Conservation (phyloP, 2,113 vertebrate species). For the Urocynchramus pylzowi region DNA sequence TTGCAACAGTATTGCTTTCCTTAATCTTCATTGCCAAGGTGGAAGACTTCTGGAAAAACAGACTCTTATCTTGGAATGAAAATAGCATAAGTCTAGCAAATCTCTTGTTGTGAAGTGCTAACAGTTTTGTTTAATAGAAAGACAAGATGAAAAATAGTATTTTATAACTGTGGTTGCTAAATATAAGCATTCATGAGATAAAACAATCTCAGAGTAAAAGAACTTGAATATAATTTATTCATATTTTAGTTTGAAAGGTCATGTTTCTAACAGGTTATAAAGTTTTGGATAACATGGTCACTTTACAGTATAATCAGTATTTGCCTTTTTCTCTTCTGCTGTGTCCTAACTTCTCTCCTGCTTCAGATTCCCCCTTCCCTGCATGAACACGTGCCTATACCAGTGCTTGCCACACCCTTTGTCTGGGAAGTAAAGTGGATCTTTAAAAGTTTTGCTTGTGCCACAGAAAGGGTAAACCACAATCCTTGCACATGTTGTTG, state of each 20-base stretch:
- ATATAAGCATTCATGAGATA: not conserved
- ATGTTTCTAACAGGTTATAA: not conserved
- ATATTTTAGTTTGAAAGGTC: not conserved
- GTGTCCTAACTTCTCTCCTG: not conserved
- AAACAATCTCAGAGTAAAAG: not conserved
- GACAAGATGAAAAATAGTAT: not conserved
- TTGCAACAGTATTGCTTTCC: not conserved
- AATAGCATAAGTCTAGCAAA: not conserved
- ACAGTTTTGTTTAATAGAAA: not conserved
- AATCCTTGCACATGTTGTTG: not conserved
- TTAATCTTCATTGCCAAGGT: not conserved
- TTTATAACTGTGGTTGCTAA: not conserved
- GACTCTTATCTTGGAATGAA: not conserved
- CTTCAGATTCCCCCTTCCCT: not conserved
- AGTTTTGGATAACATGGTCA: not conserved
- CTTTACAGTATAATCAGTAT: accelerated
- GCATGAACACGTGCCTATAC: accelerated
- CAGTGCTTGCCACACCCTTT: not conserved
- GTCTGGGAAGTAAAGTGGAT: not conserved
- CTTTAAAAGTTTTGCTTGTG: not conserved
- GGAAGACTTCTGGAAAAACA: not conserved
- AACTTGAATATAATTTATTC: not conserved
- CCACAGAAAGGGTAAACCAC: not conserved
- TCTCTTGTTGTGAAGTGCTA: not conserved
- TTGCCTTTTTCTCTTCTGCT: not conserved